These are phyloP conservation scores for Masticophis lateralis DNA, from an alignment of 2,797 vertebrate species.

Conservation along the genomic window DNA sequence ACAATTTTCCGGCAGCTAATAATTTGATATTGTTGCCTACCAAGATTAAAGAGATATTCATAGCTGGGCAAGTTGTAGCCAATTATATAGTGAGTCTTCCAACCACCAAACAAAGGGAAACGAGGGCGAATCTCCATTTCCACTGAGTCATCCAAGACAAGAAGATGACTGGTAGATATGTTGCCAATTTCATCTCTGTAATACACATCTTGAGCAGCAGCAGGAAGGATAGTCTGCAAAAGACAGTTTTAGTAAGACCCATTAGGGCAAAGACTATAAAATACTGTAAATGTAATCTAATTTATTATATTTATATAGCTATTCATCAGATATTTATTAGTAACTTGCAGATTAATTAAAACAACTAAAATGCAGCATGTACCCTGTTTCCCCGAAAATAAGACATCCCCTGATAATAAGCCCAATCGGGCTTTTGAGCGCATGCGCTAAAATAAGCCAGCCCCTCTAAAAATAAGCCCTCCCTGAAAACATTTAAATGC, in stretches of 20 bases:
- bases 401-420: too few species aligned
- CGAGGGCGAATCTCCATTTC: slow-evolving; percentile 97
- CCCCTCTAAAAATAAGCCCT: too few species aligned
- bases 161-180: slow-evolving; percentile 96
- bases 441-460: too few species aligned
- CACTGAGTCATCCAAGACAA: slow-evolving; percentile 93
- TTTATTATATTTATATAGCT: background rate
- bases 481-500: too few species aligned
- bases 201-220: slow-evolving; percentile 96
- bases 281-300: background rate
- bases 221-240: slow-evolving; percentile 94
- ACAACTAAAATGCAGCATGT: background rate
- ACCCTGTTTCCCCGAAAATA: too few species aligned
- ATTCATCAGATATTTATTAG: background rate
- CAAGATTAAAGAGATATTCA: slow-evolving; percentile 95
- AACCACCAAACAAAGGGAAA: slow-evolving; percentile 95
- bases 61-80: slow-evolving; percentile 99
- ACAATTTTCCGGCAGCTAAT: background rate
- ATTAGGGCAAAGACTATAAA: background rate
- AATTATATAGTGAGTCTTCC: slow-evolving; percentile 98
- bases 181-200: slow-evolving; percentile 98
- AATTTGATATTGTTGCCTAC: slow-evolving; percentile 69
- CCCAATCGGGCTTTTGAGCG: too few species aligned
- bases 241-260: background rate
- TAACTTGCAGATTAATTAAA: background rate